Base-by-base conservation (phyloP, 1,140 invertebrate species). In the Drosophila carrolli region DNA sequence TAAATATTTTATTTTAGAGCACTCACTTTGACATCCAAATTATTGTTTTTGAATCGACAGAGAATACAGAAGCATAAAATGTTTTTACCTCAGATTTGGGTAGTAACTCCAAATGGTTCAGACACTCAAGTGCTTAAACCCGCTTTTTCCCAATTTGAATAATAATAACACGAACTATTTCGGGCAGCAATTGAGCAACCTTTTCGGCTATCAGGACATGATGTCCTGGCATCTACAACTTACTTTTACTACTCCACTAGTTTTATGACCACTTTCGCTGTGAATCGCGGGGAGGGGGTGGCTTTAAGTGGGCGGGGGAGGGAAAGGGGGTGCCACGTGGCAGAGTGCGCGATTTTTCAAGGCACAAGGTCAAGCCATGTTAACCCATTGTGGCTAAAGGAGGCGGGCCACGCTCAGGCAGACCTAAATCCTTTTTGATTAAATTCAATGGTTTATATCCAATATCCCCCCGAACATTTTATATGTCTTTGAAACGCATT, bases 371-470 rank as follows among this genome's bases (percentile, higher is more conserved):
- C 83, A 88, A 89, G 75, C 66, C 72, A 43, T 53, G 71, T 72
- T 80, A 88, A 82, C 79, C 79, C 78, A 78, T 81, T 77, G 47
- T 67, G 57, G 48, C 58, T 35, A 27, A 16, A 47, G 43, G 23
- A 32, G 23, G 16, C 16, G 38, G 55, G 47, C 27, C 43, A 51
- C 35, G 44, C 50, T 57, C 38, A 74, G 46, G 35, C 47, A 38
- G 40, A 65, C 61, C 85, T 89, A 89, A 89, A 89, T 89, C 84
- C 84, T 89, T 89, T 89, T 89, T 89, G 84, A 89, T 89, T 89
- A 89, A 89, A 89, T 89, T 89, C 84, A 89, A 89, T 89, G 85
- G 88, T 89, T 89, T 89, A 89, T 89, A 89, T 89, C 80, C 84
- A 89, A 83, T 86, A 75, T 62, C 80, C 84, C 82, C 74, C 80